Evolutionary conservation across 2,797 vertebrate genomes (phyloP).

Genomic region (Bucorvus abyssinicus): DNA sequence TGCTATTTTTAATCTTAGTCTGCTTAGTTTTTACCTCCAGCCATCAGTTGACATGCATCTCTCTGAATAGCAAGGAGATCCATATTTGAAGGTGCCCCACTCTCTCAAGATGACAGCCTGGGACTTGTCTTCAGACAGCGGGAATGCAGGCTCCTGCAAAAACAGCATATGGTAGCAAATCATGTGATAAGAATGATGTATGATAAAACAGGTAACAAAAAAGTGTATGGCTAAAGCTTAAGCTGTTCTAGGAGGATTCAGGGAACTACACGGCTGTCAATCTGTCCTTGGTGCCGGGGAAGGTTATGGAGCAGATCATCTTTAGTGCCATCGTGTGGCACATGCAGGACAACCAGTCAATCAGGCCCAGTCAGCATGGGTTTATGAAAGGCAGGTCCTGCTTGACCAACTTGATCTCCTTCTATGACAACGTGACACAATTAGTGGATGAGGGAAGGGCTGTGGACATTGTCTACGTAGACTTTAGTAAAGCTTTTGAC

Average conservation of each 20-base stretch:
- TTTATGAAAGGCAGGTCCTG: too few species aligned
- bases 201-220: background rate
- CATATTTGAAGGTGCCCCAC: background rate
- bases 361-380: too few species aligned
- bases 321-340: too few species aligned
- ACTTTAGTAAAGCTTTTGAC: too few species aligned
- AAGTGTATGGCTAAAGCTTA: background rate
- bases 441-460: too few species aligned
- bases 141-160: background rate
- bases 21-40: background rate
- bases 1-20: background rate
- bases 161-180: background rate
- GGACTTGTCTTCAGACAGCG: background rate
- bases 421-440: too few species aligned
- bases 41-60: background rate
- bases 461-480: too few species aligned
- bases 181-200: background rate
- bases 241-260: background rate
- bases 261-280: too few species aligned
- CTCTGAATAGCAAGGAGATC: background rate
- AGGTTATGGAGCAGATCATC: too few species aligned
- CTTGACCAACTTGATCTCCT: too few species aligned
- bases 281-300: too few species aligned
- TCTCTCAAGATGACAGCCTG: background rate
- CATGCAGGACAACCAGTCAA: too few species aligned